Conservation (phyloP, 1,140 invertebrate genomes). For the Watersipora subatra region DNA sequence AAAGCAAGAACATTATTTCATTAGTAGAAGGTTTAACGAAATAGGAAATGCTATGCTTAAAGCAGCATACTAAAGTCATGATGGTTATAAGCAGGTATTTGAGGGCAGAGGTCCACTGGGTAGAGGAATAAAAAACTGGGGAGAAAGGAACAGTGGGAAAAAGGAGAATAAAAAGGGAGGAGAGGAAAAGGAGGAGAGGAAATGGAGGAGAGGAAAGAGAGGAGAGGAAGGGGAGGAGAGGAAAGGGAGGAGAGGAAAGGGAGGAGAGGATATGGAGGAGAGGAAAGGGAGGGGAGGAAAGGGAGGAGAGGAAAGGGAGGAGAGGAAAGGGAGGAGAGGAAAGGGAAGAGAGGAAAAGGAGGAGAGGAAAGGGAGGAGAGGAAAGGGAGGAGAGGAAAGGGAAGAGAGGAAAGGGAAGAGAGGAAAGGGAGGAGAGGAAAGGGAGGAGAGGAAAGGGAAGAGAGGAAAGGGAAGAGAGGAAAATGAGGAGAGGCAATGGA, state of each 20-base stretch:
- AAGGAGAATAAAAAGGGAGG: neutral
- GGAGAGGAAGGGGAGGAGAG: too few species aligned
- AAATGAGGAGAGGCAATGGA: neutral
- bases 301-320: neutral
- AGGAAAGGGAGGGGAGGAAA: neutral
- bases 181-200: neutral
- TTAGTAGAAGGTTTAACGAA: too few species aligned
- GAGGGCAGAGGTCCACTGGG: too few species aligned
- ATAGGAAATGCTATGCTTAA: too few species aligned
- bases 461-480: neutral
- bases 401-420: slow-evolving; percentile 3
- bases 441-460: neutral
- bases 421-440: slow-evolving; percentile 2
- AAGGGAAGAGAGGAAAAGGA: neutral
- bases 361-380: slow-evolving; percentile 6
- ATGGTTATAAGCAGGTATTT: too few species aligned
- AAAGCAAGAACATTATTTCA: too few species aligned
- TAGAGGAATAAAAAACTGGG: neutral
- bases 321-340: neutral
- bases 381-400: neutral
- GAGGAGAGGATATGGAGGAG: neutral
- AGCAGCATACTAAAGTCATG: too few species aligned
- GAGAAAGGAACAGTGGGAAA: neutral
- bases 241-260: neutral
- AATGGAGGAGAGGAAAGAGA: neutral